Evolutionary conservation across 2,888 invertebrate genomes (phyloP), one percentile per base, ranked within the genome.

Genomic region (Fragum fragum): DNA sequence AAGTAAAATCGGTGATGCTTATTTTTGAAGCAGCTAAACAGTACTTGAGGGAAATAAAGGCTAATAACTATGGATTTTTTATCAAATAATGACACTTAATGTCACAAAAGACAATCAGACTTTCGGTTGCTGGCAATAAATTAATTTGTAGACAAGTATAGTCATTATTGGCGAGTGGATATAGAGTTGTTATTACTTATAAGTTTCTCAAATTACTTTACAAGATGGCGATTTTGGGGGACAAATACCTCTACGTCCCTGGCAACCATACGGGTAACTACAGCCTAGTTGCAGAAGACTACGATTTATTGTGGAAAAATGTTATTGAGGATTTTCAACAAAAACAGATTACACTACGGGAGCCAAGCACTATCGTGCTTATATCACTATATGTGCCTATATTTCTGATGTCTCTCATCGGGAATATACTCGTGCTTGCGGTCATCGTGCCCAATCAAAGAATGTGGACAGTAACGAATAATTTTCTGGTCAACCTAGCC

Each of bases 381-480:
- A 80, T 92, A 29, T 69, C 75, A 18, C 73, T 90, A n/a, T 92
- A 92, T 77, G 82, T 89, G 47, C 86, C 88, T 28, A 88, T 92
- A 23, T 92, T 92, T 74, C 29, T 91, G 11, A 84, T 89, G 29
- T 88, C 92, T 1, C 79, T 92, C 18, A 52, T 90, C 6, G 92
- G 92, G 2, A 92, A 92, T 77, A 72, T 89, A 11, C 74, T 92
- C 55, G 91, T 92, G 6, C 81, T 92, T 29, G 63, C 90, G 6
- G 91, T 90, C 14, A 91, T 92, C 36, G 79, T 90, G 18, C 88
- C 91, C 16, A 90, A 90, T 78, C 85, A 88, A 61, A 80, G 87
- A 73, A 88, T 92, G 88, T 89, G 91, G 85, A 91, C 88, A 28
- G 92, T 91, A 16, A 92, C 92, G 53, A 92, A 91, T 76, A 92